Base-by-base conservation (phyloP, 35 echinoderm and acorn worm genomes). In the Eucidaris tribuloides region DNA sequence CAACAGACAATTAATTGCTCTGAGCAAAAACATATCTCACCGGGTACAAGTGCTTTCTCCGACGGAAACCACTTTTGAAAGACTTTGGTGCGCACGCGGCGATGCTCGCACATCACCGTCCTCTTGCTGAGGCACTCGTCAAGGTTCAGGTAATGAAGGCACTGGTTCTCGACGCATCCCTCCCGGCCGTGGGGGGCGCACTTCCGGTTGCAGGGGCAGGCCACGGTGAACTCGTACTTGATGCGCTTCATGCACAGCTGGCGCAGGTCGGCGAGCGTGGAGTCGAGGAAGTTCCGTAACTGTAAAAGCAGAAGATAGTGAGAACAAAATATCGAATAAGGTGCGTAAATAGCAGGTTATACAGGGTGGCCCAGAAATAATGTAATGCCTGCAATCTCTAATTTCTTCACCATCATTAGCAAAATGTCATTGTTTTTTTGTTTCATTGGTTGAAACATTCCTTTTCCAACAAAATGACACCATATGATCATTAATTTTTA, bases 21-120 rank as follows among this genome's bases (percentile, higher is more conserved):
- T n/a, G n/a, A 19, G 37, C 20, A 60, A 82, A 82, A 62, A 45
- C 32, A 17, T 14, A 46, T 33, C 71, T 63, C 76, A 91, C 88
- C 81, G 25, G 68, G 68, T 78, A 66, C 34, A 38, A 71, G n/a
- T 62, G 88, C 66, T 46, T 91, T 78, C 45, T 84, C 81, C 11
- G 84, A 58, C 9, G 90, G 90, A 78, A 92, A 92, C 90, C 90
- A 92, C 78, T 87, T 92, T 62, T 82, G 79, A 78, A 83, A 92
- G 32, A 76, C 49, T 39, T 79, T 87, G 34, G 90, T 92, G 40
- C 80, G 49, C 42, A 92, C 70, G 22, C 84, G 83, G 49, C 90
- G 27, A 19, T 86, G 84, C 58, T 92, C 90, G 76, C 90, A 92
- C 66, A 84, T 86, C 2, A 87, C 81, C 3, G 83, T 74, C 31